Evolutionary conservation across 2,113 vertebrate genomes (phyloP).

Genomic region (Myocastor coypus): DNA sequence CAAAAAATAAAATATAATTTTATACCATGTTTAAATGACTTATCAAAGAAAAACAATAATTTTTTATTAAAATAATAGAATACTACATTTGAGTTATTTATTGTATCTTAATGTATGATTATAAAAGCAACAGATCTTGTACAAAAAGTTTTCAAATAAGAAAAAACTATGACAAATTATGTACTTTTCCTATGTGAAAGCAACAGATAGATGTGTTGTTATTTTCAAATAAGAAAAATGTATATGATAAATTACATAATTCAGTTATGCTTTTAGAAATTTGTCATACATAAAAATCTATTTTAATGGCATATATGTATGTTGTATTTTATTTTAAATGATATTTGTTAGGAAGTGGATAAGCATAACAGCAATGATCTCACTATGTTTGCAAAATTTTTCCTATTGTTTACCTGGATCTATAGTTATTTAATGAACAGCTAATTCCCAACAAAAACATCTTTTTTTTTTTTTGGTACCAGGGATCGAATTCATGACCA

Average conservation of each 20-base stretch:
- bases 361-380: neutral
- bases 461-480: too few relatives aligned
- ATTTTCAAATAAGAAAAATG: neutral
- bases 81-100: neutral
- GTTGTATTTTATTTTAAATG: slow-evolving; percentile 19
- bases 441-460: neutral
- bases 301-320: slow-evolving; percentile 38
- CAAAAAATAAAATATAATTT: neutral
- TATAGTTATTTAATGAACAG: neutral
- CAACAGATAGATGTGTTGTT: neutral
- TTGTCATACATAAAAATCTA: neutral
- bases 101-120: slow-evolving; percentile 3
- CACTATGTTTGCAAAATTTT: neutral
- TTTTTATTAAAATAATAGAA: slow-evolving; percentile 29
- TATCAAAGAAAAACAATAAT: slow-evolving; percentile 34
- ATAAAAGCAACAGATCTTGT: slow-evolving; percentile 49
- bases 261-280: neutral
- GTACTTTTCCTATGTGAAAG: neutral
- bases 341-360: neutral
- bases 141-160: too few relatives aligned
- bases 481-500: too few relatives aligned
- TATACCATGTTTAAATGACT: slow-evolving; percentile 24
- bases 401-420: neutral
- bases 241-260: neutral
- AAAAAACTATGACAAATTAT: too few relatives aligned